A percentile compares a stretch with the other conserved stretches of the same genome.
Evolutionary conservation across 2,113 vertebrate species (phyloP).

Genomic region (Chascanopsetta lugubris): DNA sequence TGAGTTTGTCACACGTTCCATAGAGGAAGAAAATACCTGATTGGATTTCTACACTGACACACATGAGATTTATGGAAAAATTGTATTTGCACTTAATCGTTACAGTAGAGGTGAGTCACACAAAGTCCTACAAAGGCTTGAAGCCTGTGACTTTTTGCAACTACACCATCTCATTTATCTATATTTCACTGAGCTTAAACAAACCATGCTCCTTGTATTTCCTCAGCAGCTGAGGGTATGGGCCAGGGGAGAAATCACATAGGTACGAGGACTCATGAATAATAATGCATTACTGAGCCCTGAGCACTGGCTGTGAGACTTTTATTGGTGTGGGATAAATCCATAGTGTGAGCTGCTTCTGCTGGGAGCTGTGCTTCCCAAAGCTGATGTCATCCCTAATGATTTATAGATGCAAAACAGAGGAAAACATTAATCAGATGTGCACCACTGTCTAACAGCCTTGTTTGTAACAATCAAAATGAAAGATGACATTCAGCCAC

Average conservation of each 20-base stretch:
- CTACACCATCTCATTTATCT: slow-evolving; percentile 30
- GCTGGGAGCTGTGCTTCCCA: slow-evolving; percentile 39
- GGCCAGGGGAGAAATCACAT: slow-evolving; percentile 22
- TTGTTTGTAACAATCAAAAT: slow-evolving; percentile 26
- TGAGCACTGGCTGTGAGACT: slow-evolving; percentile 39
- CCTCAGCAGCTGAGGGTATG: slow-evolving; percentile 15
- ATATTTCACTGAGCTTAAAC: slow-evolving; percentile 24
- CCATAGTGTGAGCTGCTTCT: slow-evolving; percentile 56
- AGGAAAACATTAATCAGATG: slow-evolving; percentile 47
- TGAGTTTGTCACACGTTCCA: no score
- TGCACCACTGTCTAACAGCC: slow-evolving; percentile 29
- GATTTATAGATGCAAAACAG: slow-evolving; percentile 55
- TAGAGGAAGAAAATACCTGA: no score
- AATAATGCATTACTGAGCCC: slow-evolving; percentile 46
- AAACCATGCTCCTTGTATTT: slow-evolving; percentile 28
- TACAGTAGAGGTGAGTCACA: no score
- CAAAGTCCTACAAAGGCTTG: neutral
- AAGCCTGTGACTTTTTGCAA: slow-evolving; percentile 3
- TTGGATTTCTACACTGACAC: no score
- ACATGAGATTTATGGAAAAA: no score
- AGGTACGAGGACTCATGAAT: slow-evolving; percentile 52
- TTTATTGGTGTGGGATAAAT: slow-evolving; percentile 58
- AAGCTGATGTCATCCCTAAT: slow-evolving; percentile 50
- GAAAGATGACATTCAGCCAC: slow-evolving; percentile 11
- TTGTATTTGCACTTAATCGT: no score